Percentiles rank a stretch among this genome's conserved stretches.
phyloP scores from a whole-genome alignment of 1,140 invertebrate genomes.

The honey bee (Apis mellifera) region DNA sequence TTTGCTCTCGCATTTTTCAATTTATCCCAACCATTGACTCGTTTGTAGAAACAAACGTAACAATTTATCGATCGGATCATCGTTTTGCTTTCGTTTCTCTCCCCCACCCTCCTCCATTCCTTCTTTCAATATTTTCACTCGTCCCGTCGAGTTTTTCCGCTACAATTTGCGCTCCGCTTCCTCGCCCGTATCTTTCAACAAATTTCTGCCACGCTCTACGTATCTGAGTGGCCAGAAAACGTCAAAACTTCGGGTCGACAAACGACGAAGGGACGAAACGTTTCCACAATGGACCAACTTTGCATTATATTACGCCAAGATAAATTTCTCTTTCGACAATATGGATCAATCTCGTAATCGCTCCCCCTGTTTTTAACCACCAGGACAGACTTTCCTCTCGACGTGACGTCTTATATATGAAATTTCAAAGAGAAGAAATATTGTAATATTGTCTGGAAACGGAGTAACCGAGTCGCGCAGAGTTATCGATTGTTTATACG shows the following conservation, averaged over 20 bases:
- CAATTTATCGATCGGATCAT: neutral
- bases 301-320: too few relatives aligned
- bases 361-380: neutral
- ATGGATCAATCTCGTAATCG: neutral
- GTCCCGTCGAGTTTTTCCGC: too few relatives aligned
- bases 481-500: neutral
- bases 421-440: too few relatives aligned
- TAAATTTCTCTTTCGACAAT: constrained; percentile 22
- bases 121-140: constrained; percentile 1
- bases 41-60: neutral
- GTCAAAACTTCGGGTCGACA: constrained; percentile 27
- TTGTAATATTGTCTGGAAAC: too few relatives aligned
- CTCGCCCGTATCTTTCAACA: neutral
- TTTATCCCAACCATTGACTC: neutral
- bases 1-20: neutral
- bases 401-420: too few relatives aligned
- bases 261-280: constrained; percentile 18
- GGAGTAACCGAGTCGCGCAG: too few relatives aligned
- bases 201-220: neutral
- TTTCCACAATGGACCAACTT: constrained; percentile 20
- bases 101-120: too few relatives aligned
- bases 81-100: neutral
- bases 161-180: neutral
- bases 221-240: neutral
- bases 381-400: neutral